phyloP scores from a whole-genome alignment of 1,140 invertebrate species.

The Brevipalpus yothersi region DNA sequence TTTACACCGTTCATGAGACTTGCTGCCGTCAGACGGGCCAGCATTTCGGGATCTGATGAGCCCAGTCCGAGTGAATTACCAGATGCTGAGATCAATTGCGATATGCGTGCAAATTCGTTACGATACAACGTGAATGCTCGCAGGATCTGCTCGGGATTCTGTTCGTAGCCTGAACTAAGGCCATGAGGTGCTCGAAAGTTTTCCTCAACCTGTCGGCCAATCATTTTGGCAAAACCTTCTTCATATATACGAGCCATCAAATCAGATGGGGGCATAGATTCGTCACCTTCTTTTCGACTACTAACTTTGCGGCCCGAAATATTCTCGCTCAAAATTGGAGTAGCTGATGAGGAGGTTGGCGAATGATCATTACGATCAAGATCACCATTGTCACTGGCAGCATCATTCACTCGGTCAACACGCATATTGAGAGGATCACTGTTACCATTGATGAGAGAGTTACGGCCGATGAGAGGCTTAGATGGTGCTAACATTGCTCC shows the following conservation, averaged over 20 bases:
- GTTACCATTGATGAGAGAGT: background rate
- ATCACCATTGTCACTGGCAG: slow-evolving; percentile 1
- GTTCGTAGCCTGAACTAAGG: slow-evolving; percentile 28
- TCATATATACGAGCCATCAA: slow-evolving; percentile 91
- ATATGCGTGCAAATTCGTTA: slow-evolving; percentile 57
- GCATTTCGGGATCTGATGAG: background rate
- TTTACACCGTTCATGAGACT: slow-evolving; percentile 37
- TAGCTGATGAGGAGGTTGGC: background rate
- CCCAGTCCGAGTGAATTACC: background rate
- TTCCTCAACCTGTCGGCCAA: slow-evolving; percentile 28
- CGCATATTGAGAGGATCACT: background rate
- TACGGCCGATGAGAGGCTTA: background rate
- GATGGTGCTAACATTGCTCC: slow-evolving; percentile 20
- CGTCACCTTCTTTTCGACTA: slow-evolving; percentile 26
- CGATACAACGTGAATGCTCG: slow-evolving; percentile 73
- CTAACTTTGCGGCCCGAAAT: background rate
- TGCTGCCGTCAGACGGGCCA: slow-evolving; percentile 1
- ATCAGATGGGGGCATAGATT: slow-evolving; percentile 67
- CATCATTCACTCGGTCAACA: background rate
- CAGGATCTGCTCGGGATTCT: slow-evolving; percentile 58
- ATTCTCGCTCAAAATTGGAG: no score
- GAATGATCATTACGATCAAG: slow-evolving; percentile 5
- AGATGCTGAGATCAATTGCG: slow-evolving; percentile 1
- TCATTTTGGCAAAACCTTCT: slow-evolving; percentile 75
- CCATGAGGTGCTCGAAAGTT: slow-evolving; percentile 14